Evolutionary conservation across 2,113 vertebrate genomes (phyloP).

Genomic region (Pygoscelis antarcticus): DNA sequence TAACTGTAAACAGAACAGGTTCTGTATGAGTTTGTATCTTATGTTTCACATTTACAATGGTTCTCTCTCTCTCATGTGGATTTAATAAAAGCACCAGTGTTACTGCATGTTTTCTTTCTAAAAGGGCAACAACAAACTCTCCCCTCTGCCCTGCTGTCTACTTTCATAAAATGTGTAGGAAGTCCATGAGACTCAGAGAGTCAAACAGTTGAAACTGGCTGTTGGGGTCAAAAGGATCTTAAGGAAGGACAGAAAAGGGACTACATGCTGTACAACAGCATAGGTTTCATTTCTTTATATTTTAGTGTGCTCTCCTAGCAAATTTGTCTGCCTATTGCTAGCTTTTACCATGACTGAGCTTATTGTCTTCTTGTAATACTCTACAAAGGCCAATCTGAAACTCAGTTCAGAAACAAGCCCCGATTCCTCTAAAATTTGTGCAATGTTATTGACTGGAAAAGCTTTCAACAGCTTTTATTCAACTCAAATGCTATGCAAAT

Average conservation of each 20-base stretch:
- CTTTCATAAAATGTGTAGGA: neutral
- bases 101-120: neutral
- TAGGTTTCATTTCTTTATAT: neutral
- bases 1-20: neutral
- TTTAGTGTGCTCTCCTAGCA: neutral
- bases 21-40: neutral
- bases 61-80: neutral
- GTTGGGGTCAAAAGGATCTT: neutral
- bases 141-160: neutral
- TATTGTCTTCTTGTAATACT: neutral
- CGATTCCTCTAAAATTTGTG: neutral
- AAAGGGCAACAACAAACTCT: neutral
- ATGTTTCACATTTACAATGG: neutral
- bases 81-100: neutral
- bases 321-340: neutral
- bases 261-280: rapidly evolving
- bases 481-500: neutral
- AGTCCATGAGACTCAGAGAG: neutral
- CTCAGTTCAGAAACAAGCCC: neutral
- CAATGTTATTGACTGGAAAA: neutral
- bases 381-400: neutral
- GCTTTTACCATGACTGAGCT: neutral
- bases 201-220: neutral
- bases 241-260: neutral
- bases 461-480: neutral